phyloP scores from a whole-genome alignment of 2,888 invertebrate genomes.

The Balanococcus diminutus region DNA sequence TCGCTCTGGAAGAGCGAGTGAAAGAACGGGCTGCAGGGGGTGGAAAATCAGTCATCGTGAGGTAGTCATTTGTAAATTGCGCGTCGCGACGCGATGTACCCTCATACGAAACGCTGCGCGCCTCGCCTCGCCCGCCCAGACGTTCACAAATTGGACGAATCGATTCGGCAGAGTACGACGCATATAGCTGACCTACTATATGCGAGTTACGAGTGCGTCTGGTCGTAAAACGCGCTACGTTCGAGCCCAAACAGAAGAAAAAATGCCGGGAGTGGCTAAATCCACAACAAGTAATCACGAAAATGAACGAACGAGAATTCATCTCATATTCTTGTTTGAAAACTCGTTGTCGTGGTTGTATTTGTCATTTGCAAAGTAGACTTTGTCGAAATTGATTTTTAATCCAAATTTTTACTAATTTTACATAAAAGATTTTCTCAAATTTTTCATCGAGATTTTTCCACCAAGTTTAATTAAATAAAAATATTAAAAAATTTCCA shows the following conservation, averaged over 20 bases:
- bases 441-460: too few species aligned
- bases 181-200: conserved; percentile 35
- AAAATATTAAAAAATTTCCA: too few species aligned
- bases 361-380: too few species aligned
- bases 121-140: background rate
- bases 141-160: background rate
- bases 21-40: background rate
- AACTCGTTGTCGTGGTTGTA: too few species aligned
- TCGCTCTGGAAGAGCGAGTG: background rate
- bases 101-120: background rate
- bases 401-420: too few species aligned
- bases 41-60: background rate
- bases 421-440: too few species aligned
- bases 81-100: background rate
- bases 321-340: too few species aligned
- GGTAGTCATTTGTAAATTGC: background rate
- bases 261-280: too few species aligned
- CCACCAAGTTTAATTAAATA: too few species aligned
- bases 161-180: background rate
- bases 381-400: too few species aligned
- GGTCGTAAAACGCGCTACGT: background rate
- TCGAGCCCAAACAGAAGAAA: background rate
- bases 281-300: too few species aligned
- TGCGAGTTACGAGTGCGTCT: background rate
- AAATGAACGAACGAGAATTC: too few species aligned